Base-by-base conservation (phyloP, 2,888 invertebrate species). In the Mimumesa dahlbomi region DNA sequence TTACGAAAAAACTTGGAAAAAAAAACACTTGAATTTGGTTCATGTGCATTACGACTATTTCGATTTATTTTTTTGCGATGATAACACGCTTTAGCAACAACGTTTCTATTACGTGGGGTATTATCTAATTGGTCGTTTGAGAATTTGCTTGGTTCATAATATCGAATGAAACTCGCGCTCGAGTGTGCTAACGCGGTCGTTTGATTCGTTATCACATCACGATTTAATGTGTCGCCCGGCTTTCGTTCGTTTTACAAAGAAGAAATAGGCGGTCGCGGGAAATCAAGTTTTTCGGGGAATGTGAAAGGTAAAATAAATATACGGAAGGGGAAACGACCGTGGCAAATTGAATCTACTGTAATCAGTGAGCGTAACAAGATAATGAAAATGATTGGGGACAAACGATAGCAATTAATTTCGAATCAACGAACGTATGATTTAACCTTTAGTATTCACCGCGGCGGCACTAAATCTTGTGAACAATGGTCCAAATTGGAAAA, bases 361-460 rank as follows among this genome's bases (percentile, higher is more conserved):
- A 49, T 42, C 52, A 22, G 6, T 31, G 19, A 21, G 46, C 56
- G 38, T 54, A 59, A 70, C 59, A 22, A 21, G 52, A 29, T 61
- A 67, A 67, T 67, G 46, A 52, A 70, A 56, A 46, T 46, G 54
- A 70, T 67, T 40, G 50, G 21, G 58, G 52, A 38, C 38, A 48
- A 42, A 31, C 31, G 49, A 16, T 14, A 7, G 53, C 53, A 49
- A 66, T 69, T 66, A 66, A 66, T 58, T 58, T 64, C 36, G 25
- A 50, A 22, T 48, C 43, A 42, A 29, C 6, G 29, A 16, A 62
- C 29, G 36, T 38, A 64, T 31, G 45, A 46, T 48, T 52, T 22
- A 64, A 64, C 38, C 19, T 48, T 14, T 45, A 14, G 40, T 34
- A 13, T 14, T 19, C 21, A 4, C 2, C 31, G 9, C 5, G 19